Percentiles rank a stretch among this genome's conserved stretches.
Evolutionary conservation across 37 sponge, comb jelly and placozoan species (phyloP).

Genomic region (Theonella swinhoei): DNA sequence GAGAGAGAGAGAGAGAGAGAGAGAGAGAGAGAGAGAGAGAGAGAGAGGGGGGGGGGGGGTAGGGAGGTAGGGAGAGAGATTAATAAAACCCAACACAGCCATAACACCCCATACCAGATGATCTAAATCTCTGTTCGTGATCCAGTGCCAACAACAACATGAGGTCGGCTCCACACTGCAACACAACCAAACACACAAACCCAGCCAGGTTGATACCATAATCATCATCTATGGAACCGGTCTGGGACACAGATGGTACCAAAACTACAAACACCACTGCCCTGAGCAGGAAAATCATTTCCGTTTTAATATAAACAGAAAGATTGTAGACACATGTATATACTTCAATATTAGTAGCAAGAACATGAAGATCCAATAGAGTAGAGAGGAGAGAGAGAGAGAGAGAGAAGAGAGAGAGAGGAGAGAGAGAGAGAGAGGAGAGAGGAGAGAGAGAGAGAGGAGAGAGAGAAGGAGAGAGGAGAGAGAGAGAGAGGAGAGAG

Average conservation of each 20-base stretch:
- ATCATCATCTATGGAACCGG: background rate
- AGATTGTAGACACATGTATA: background rate
- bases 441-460: no score
- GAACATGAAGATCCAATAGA: background rate
- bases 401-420: no score
- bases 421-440: no score
- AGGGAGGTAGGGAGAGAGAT: background rate
- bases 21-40: background rate
- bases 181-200: background rate
- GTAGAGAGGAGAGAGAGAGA: no score
- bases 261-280: background rate
- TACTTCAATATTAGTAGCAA: background rate
- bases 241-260: background rate
- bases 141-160: conserved; percentile 43
- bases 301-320: no score
- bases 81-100: background rate
- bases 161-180: background rate
- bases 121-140: conserved; percentile 51
- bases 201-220: background rate
- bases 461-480: background rate
- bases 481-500: background rate
- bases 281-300: background rate
- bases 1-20: background rate
- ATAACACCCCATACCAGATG: conserved; percentile 38
- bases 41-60: background rate